Evolutionary conservation across 2,113 vertebrate genomes (phyloP).

Genomic region (Aythya baeri): DNA sequence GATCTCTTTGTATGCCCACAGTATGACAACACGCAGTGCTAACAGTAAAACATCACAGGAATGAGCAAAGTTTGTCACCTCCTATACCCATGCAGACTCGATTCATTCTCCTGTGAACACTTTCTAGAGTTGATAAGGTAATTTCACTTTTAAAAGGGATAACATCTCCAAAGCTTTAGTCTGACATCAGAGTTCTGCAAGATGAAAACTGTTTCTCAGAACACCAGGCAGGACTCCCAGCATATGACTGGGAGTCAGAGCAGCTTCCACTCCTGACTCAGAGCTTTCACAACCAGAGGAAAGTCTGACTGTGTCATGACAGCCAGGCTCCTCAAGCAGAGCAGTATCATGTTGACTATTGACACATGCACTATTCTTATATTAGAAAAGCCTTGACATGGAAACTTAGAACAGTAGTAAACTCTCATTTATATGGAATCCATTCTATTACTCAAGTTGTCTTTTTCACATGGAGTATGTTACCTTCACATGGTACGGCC

Average conservation of each 20-base stretch:
- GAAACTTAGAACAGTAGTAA: neutral
- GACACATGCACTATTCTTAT: conserved; percentile 1
- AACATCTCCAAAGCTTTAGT: neutral
- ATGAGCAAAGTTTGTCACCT: neutral
- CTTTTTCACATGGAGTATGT: neutral
- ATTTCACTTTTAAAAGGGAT: neutral
- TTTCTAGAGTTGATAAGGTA: neutral
- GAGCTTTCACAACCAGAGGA: conserved; percentile 29
- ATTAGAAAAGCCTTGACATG: neutral
- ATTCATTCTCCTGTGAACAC: neutral
- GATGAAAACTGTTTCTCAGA: conserved; percentile 32
- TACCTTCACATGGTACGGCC: conserved; percentile 95
- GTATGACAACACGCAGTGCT: neutral
- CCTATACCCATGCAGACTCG: neutral
- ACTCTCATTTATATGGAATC: neutral
- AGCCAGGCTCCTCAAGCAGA: neutral
- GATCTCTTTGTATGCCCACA: neutral
- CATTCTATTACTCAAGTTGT: neutral
- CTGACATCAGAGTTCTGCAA: neutral
- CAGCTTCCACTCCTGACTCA: conserved; percentile 47
- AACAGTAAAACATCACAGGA: neutral
- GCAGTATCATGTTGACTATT: neutral
- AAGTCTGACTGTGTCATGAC: neutral
- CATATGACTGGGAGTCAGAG: conserved; percentile 30
- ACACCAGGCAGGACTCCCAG: neutral